A percentile compares a stretch with the other conserved stretches of the same genome.
Conservation (phyloP, 2,888 invertebrate species). For the Cremastinae sp. region DNA sequence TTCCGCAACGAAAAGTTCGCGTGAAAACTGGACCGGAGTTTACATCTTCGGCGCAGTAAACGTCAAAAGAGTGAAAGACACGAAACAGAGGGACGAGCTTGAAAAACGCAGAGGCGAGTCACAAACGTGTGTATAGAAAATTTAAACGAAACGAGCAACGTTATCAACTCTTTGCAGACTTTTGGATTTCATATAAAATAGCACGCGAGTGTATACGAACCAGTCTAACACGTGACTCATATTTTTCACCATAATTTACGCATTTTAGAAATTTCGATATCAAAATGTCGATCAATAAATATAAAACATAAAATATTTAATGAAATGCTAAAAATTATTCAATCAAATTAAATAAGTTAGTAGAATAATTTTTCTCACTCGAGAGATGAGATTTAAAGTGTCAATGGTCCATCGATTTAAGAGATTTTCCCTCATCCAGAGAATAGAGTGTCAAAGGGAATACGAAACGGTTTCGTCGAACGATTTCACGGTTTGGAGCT, state of each 20-base stretch:
- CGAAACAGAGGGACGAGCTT: slow-evolving; percentile 17
- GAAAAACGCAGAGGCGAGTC: not conserved
- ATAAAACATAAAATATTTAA: too few species aligned
- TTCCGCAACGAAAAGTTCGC: slow-evolving; percentile 28
- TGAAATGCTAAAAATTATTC: too few species aligned
- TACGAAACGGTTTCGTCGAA: slow-evolving; percentile 20
- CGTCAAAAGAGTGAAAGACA: slow-evolving; percentile 28
- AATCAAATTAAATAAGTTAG: too few species aligned
- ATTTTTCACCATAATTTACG: not conserved
- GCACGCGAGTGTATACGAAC: not conserved
- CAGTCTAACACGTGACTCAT: not conserved
- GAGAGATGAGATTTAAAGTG: not conserved
- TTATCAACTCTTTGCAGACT: slow-evolving; percentile 9
- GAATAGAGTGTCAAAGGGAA: slow-evolving; percentile 22
- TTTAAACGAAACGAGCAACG: not conserved
- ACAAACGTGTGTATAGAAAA: not conserved
- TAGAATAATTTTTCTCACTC: too few species aligned
- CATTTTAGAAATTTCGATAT: too few species aligned
- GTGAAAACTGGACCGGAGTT: slow-evolving; percentile 13
- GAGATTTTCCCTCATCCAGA: slow-evolving; percentile 2
- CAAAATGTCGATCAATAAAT: too few species aligned
- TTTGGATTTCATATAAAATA: slow-evolving; percentile 9
- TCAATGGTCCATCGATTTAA: slow-evolving; percentile 6
- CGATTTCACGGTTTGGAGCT: too few species aligned
- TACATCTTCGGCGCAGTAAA: slow-evolving; percentile 24